Conservation (phyloP, 2,797 vertebrate species). For the Hydrolagus colliei region DNA sequence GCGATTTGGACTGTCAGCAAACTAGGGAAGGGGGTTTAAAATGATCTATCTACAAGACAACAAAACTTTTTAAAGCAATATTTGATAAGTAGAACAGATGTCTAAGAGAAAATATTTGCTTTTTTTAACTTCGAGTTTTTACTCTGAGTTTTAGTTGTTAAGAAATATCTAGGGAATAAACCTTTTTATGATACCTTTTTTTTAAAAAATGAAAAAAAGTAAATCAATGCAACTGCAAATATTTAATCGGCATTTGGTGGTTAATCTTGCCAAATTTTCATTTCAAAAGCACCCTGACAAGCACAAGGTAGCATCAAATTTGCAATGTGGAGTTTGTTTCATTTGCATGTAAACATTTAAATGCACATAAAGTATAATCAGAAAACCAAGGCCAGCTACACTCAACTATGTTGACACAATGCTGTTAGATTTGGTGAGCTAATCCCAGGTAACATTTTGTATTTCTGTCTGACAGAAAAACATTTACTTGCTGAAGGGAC, state of each 20-base stretch:
- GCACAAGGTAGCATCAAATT: not conserved
- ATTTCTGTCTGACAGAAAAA: not conserved
- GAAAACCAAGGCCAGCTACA: not conserved
- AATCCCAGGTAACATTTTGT: not conserved
- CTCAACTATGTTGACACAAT: not conserved
- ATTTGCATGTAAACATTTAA: not conserved
- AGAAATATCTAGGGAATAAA: too few relatives aligned
- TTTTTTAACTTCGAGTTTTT: not conserved
- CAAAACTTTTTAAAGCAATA: too few relatives aligned
- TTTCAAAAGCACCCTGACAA: not conserved
- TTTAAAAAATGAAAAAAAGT: not conserved
- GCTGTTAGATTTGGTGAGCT: not conserved
- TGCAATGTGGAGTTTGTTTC: not conserved
- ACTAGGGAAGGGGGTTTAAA: not conserved
- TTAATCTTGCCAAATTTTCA: not conserved
- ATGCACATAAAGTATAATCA: not conserved
- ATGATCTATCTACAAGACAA: too few relatives aligned
- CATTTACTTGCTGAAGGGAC: slow-evolving; percentile 16
- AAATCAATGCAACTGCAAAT: not conserved
- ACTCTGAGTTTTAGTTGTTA: too few relatives aligned
- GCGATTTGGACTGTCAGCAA: too few relatives aligned
- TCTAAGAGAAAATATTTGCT: too few relatives aligned
- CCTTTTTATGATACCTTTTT: too few relatives aligned
- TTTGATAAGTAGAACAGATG: too few relatives aligned
- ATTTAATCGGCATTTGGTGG: not conserved